These are phyloP conservation scores for Stylophora pistillata DNA, from an alignment of 64 coral and sea anemone species.

Conservation along the genomic window DNA sequence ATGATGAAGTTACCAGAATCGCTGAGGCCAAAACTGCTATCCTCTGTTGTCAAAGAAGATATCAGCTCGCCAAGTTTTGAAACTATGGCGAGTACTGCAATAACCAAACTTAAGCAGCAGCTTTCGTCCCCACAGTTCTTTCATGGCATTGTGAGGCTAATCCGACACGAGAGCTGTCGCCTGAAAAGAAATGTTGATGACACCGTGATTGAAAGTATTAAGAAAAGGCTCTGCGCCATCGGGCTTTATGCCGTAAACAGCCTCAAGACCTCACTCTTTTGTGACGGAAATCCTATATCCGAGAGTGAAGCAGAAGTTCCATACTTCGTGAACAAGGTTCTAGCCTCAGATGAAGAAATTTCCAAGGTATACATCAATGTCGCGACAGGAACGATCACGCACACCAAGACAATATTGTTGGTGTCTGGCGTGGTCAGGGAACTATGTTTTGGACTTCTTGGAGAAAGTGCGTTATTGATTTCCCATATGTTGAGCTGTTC, in stretches of 20 bases:
- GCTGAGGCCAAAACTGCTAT: slow-evolving; percentile 40
- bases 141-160: background rate
- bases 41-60: slow-evolving; percentile 28
- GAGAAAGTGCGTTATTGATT: slow-evolving; percentile 15
- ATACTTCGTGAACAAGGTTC: slow-evolving; percentile 46
- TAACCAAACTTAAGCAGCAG: background rate
- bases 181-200: background rate
- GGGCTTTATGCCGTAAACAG: background rate
- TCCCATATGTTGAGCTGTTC: slow-evolving; percentile 26
- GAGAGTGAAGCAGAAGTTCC: slow-evolving; percentile 34
- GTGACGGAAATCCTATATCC: slow-evolving; percentile 19
- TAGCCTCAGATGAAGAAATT: background rate
- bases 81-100: background rate
- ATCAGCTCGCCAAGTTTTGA: background rate
- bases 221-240: slow-evolving; percentile 3
- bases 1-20: slow-evolving; percentile 35
- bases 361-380: slow-evolving; percentile 55
- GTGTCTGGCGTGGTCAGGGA: slow-evolving; percentile 44
- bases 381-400: background rate
- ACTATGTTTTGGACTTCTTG: slow-evolving; percentile 35
- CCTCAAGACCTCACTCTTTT: slow-evolving; percentile 44
- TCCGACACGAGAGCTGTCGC: slow-evolving; percentile 1
- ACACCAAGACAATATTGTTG: background rate
- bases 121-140: background rate
- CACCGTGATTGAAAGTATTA: background rate